Percentiles rank a stretch among this genome's conserved stretches.
These are phyloP conservation scores for Potamarius usumacintae DNA, from an alignment of 2,113 vertebrate species.

Conservation along the genomic window DNA sequence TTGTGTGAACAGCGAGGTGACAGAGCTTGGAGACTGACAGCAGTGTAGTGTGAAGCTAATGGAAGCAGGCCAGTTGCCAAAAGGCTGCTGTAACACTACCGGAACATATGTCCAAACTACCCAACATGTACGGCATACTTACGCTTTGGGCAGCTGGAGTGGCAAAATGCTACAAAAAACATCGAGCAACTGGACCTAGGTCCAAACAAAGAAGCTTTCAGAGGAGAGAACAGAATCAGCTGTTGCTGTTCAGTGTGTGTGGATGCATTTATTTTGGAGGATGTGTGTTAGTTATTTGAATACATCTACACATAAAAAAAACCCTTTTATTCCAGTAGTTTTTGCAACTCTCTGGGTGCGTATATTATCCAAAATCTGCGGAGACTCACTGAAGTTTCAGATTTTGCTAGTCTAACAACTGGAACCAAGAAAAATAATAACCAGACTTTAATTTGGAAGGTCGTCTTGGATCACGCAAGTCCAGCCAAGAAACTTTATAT, in stretches of 20 bases:
- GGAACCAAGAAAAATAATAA: neutral
- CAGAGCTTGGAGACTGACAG: conserved; percentile 35
- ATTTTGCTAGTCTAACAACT: neutral
- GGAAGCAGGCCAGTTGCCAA: conserved; percentile 41
- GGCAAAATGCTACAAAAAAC: conserved; percentile 22
- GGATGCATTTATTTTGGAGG: conserved; percentile 4
- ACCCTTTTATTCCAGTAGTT: neutral
- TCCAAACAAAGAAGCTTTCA: conserved; percentile 37
- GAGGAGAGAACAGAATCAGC: conserved; percentile 39
- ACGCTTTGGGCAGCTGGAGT: conserved; percentile 45
- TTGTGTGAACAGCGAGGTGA: conserved; percentile 35
- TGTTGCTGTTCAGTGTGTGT: conserved; percentile 30
- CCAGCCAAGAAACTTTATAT: neutral
- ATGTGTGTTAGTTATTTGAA: conserved; percentile 4
- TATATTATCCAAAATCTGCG: neutral
- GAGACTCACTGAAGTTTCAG: neutral
- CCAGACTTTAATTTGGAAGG: neutral
- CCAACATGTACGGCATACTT: conserved; percentile 38
- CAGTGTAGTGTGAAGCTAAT: conserved; percentile 46
- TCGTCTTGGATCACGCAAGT: neutral
- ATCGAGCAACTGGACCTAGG: conserved; percentile 40
- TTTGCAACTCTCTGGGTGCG: neutral
- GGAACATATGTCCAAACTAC: conserved; percentile 35
- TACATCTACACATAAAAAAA: neutral
- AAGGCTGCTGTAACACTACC: conserved; percentile 27